phyloP scores from a whole-genome alignment of 2,888 invertebrate species.

The Arge pagana region DNA sequence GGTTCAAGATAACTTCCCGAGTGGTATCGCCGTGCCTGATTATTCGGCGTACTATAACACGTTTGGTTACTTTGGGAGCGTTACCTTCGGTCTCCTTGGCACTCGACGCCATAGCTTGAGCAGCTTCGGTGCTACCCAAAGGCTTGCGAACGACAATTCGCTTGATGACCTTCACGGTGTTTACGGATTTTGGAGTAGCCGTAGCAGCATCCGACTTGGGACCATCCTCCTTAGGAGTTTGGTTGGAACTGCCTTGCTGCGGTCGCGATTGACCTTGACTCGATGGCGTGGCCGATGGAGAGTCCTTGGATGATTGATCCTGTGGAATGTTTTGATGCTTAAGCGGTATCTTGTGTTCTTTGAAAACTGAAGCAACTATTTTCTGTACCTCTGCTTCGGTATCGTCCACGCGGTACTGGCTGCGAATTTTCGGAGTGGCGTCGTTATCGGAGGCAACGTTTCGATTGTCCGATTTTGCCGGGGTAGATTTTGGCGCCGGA shows the following conservation, averaged over 20 bases:
- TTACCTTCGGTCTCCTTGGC: slow-evolving; percentile 37
- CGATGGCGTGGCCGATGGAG: slow-evolving; percentile 12
- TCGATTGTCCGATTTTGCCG: neutral
- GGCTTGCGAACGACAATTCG: slow-evolving; percentile 53
- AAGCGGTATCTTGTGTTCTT: slow-evolving; percentile 54
- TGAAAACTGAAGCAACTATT: slow-evolving; percentile 54
- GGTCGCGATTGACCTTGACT: slow-evolving; percentile 7
- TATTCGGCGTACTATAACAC: slow-evolving; percentile 55
- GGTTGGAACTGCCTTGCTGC: slow-evolving; percentile 11
- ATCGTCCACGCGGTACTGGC: slow-evolving; percentile 41
- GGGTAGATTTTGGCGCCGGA: slow-evolving; percentile 9
- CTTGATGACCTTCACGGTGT: slow-evolving; percentile 54
- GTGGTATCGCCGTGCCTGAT: slow-evolving; percentile 55
- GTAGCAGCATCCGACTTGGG: slow-evolving; percentile 26
- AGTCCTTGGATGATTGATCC: slow-evolving; percentile 38
- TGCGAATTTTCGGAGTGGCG: slow-evolving; percentile 19
- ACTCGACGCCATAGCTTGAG: slow-evolving; percentile 29
- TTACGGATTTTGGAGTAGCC: slow-evolving; percentile 35
- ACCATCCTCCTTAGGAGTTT: slow-evolving; percentile 38
- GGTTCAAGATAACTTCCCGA: slow-evolving; percentile 55
- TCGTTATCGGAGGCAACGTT: slow-evolving; percentile 25
- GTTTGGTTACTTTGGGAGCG: slow-evolving; percentile 46
- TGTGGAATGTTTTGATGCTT: slow-evolving; percentile 44
- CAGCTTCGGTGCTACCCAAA: slow-evolving; percentile 30
- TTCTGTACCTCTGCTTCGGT: slow-evolving; percentile 56